A percentile compares a stretch with the other conserved stretches of the same genome.
Evolutionary conservation across 2,888 invertebrate species (phyloP).

Genomic region (Lasioglossum figueresi): DNA sequence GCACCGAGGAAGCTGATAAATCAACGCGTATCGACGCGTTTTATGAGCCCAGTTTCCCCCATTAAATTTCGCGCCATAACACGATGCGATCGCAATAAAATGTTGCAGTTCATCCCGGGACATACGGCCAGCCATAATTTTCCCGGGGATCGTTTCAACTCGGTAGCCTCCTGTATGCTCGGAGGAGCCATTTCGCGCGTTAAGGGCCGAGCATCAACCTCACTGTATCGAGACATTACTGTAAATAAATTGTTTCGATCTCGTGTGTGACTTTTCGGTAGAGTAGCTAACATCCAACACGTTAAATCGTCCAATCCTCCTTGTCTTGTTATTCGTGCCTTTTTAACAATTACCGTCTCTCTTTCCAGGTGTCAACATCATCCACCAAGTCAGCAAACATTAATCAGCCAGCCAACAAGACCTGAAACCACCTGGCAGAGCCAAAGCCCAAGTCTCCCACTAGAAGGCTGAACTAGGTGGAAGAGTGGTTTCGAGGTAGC

Average conservation of each 20-base stretch:
- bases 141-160: background rate
- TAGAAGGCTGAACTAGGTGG: background rate
- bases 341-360: background rate
- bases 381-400: background rate
- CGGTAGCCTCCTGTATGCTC: background rate
- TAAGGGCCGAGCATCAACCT: background rate
- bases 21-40: slow-evolving; percentile 16
- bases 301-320: too few relatives aligned
- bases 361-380: background rate
- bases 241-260: background rate
- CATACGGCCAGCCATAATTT: background rate
- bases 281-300: too few relatives aligned
- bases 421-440: background rate
- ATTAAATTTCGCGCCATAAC: slow-evolving; percentile 25
- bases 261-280: too few relatives aligned
- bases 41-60: slow-evolving; percentile 24
- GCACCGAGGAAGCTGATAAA: background rate
- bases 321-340: too few relatives aligned
- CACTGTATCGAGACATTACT: background rate
- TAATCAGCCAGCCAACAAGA: background rate
- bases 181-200: background rate
- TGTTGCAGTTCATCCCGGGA: background rate
- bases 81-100: slow-evolving; percentile 33
- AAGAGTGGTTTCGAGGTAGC: background rate
- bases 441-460: background rate